Percentiles rank a stretch among this genome's conserved stretches.
Conservation (phyloP, 2,113 vertebrate genomes). For the Hyperopisus bebe region DNA sequence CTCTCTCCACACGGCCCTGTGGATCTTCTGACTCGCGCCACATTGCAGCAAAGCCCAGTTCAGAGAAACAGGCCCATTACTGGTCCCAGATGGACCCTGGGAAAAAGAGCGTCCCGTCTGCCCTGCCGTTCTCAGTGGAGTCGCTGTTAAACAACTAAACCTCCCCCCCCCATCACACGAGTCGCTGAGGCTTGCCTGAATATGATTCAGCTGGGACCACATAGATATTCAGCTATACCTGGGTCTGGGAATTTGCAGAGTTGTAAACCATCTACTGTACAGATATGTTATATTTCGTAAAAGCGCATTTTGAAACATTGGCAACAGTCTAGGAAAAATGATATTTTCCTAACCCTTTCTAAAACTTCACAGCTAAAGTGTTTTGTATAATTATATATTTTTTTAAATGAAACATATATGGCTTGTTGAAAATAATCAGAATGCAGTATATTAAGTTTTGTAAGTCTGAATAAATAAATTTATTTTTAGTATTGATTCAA, state of each 20-base stretch:
- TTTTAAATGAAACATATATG: background rate
- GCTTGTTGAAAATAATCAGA: background rate
- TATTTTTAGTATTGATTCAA: background rate
- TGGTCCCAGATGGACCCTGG: constrained; percentile 27
- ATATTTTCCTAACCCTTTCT: background rate
- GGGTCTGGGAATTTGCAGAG: background rate
- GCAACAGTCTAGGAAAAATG: background rate
- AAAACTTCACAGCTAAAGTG: background rate
- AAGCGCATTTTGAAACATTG: background rate
- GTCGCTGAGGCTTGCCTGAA: background rate
- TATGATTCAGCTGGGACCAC: background rate
- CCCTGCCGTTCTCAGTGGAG: constrained; percentile 60
- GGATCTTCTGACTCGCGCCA: constrained; percentile 36
- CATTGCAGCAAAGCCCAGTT: constrained; percentile 34
- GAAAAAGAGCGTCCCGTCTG: constrained; percentile 46
- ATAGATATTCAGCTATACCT: background rate
- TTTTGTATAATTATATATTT: background rate
- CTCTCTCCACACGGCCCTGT: constrained; percentile 32
- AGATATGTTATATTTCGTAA: background rate
- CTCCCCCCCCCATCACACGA: background rate
- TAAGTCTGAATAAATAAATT: background rate
- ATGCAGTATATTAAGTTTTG: background rate
- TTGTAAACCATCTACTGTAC: background rate
- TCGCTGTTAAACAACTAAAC: constrained; percentile 60
- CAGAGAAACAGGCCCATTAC: constrained; percentile 22